Evolutionary conservation across 2,113 vertebrate species (phyloP).

Genomic region (Lota lota): DNA sequence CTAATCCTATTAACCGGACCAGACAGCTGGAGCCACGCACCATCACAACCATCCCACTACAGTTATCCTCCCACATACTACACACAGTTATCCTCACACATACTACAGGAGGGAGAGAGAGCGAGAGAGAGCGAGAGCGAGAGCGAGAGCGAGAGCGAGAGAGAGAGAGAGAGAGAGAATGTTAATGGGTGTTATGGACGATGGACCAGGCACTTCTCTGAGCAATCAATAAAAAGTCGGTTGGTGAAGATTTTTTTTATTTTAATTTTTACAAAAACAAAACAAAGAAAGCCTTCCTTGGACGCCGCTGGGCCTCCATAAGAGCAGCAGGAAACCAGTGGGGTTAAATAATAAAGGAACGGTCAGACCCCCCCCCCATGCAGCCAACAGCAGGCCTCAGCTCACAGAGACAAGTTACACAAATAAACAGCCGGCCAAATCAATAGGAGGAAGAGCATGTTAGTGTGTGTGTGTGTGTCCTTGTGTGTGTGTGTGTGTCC

Average conservation of each 20-base stretch:
- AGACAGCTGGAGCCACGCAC: background rate
- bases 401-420: slow-evolving; percentile 11
- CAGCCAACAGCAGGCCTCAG: slow-evolving; percentile 12
- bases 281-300: slow-evolving; percentile 5
- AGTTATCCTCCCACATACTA: too few relatives aligned
- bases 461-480: background rate
- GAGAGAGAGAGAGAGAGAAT: background rate
- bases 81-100: too few relatives aligned
- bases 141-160: background rate
- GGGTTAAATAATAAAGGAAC: slow-evolving; percentile 66
- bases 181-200: slow-evolving; percentile 13
- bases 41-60: too few relatives aligned
- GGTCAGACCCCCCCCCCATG: slow-evolving; percentile 19
- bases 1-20: background rate
- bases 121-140: too few relatives aligned
- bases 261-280: slow-evolving; percentile 1
- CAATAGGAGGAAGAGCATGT: slow-evolving; percentile 15
- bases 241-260: slow-evolving; percentile 20
- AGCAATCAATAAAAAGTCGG: slow-evolving; percentile 61
- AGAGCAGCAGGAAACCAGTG: slow-evolving; percentile 41
- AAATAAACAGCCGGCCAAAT: slow-evolving; percentile 41
- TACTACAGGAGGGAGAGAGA: too few relatives aligned
- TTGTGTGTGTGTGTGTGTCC: too few relatives aligned
- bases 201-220: slow-evolving; percentile 20
- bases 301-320: background rate